A percentile compares a stretch with the other conserved stretches of the same genome.
phyloP scores from a whole-genome alignment of 1,140 invertebrate genomes.

The Pteromalus puparum region DNA sequence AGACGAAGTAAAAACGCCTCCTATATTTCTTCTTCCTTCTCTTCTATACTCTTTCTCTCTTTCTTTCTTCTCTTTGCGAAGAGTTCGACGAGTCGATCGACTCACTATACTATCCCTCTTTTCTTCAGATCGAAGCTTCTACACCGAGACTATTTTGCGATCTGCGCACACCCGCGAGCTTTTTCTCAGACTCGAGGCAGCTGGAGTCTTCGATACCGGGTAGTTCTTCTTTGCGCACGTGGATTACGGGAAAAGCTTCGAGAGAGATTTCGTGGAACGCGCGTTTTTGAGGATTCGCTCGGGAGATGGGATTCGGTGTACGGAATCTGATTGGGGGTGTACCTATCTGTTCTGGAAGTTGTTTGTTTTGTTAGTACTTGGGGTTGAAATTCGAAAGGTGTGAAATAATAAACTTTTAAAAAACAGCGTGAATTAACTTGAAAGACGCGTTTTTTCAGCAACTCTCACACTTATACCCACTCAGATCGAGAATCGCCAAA shows the following conservation, averaged over 20 bases:
- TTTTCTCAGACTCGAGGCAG: background rate
- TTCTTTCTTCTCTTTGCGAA: background rate
- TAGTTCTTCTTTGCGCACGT: background rate
- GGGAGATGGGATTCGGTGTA: background rate
- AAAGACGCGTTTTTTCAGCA: no score
- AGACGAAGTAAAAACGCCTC: constrained; percentile 53
- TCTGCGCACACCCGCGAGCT: background rate
- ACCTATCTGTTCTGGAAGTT: background rate
- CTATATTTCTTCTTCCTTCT: constrained; percentile 54
- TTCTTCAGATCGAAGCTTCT: background rate
- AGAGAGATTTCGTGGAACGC: background rate
- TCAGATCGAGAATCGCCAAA: no score
- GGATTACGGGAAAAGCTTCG: constrained; percentile 38
- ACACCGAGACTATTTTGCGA: background rate
- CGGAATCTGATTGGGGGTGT: constrained; percentile 1
- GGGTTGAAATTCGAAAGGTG: no score
- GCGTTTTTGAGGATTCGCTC: background rate
- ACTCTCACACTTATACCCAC: no score
- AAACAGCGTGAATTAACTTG: no score
- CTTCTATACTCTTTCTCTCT: constrained; percentile 32
- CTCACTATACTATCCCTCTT: background rate
- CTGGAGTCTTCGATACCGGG: background rate
- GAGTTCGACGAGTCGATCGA: background rate
- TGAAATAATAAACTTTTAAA: no score
- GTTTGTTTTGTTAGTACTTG: background rate